These are phyloP conservation scores for Pterocles orientalis DNA, from an alignment of 2,113 vertebrate species.

Conservation along the genomic window DNA sequence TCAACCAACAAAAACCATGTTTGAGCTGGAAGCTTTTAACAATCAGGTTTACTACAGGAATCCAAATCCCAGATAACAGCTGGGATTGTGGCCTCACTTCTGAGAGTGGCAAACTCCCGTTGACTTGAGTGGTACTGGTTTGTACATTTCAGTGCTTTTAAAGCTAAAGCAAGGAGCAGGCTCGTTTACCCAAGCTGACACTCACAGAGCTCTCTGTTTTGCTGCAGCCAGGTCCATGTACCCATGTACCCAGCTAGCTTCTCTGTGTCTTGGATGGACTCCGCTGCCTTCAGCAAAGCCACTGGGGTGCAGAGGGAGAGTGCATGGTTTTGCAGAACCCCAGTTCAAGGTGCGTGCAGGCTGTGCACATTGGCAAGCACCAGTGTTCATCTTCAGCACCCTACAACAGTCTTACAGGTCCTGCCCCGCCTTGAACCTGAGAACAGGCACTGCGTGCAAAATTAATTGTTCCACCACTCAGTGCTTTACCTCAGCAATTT, in stretches of 20 bases:
- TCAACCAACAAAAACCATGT: neutral
- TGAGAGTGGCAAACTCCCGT: neutral
- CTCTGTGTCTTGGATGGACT: neutral
- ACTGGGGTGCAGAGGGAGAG: neutral
- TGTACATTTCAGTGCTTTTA: neutral
- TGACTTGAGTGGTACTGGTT: neutral
- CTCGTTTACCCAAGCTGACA: neutral
- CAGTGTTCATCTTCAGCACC: neutral
- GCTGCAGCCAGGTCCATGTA: neutral
- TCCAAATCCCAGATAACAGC: neutral
- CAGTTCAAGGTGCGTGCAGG: neutral
- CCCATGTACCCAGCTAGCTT: neutral
- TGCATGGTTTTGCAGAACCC: neutral
- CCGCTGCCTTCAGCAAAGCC: neutral
- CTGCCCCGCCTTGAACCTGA: neutral
- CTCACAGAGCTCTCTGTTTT: neutral
- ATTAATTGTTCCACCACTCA: neutral
- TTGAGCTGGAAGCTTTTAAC: neutral
- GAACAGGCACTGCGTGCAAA: neutral
- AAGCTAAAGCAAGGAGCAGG: neutral
- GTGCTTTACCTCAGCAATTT: neutral
- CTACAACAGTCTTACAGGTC: neutral
- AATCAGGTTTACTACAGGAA: neutral
- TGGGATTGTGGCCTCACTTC: neutral
- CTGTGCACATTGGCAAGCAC: neutral